phyloP scores from a whole-genome alignment of 2,888 invertebrate species.

The Lasioglossum calceatum region DNA sequence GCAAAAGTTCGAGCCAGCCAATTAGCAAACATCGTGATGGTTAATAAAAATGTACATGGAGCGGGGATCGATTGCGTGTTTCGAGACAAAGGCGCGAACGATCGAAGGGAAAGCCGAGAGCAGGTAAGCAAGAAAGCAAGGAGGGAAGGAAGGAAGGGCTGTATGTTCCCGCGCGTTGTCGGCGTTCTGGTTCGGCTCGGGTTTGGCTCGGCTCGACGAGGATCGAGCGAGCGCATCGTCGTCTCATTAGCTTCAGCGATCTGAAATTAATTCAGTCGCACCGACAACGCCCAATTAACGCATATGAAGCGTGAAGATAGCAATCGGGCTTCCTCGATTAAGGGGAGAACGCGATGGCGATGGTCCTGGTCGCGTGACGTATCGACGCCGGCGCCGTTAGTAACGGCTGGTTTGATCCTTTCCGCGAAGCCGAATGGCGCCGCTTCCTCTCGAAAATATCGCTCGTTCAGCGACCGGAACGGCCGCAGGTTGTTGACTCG shows the following conservation, averaged over 20 bases:
- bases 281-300: constrained; percentile 80
- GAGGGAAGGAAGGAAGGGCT: not conserved
- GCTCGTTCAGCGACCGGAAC: constrained; percentile 75
- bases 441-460: constrained; percentile 76
- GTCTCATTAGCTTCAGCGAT: constrained; percentile 76
- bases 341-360: constrained; percentile 30
- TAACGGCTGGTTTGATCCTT: constrained; percentile 71
- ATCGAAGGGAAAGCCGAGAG: constrained; percentile 10
- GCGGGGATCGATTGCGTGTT: not conserved
- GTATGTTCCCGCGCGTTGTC: constrained; percentile 29
- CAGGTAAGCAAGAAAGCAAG: not conserved
- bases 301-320: constrained; percentile 81
- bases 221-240: constrained; percentile 51
- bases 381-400: constrained; percentile 58
- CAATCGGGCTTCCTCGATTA: constrained; percentile 73
- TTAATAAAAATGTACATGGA: not conserved
- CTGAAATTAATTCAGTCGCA: constrained; percentile 80
- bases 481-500: constrained; percentile 78
- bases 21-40: not conserved
- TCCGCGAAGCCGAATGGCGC: constrained; percentile 74
- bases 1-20: not conserved
- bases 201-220: constrained; percentile 13
- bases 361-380: constrained; percentile 55
- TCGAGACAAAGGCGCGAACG: constrained; percentile 5
- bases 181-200: not conserved